Evolutionary conservation across 2,113 vertebrate species (phyloP).

Genomic region (Callionymus lyra): DNA sequence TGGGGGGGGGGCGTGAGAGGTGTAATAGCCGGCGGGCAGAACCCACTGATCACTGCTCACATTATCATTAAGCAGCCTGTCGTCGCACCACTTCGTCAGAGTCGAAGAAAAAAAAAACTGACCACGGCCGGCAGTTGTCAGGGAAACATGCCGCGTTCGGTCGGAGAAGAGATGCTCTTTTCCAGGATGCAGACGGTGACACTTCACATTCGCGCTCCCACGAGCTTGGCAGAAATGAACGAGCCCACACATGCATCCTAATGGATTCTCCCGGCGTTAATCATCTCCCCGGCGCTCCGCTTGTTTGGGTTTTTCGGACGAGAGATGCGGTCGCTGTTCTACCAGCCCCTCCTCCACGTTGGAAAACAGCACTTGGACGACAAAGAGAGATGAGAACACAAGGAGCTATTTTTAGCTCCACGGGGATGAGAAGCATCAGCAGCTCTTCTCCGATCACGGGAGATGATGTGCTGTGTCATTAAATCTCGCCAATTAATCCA

Average conservation of each 20-base stretch:
- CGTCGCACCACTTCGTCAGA: too few relatives aligned
- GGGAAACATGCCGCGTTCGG: conserved; percentile 47
- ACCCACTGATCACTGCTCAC: too few relatives aligned
- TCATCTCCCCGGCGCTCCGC: background rate
- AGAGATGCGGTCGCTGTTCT: conserved; percentile 8
- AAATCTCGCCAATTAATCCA: background rate
- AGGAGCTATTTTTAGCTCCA: conserved; percentile 52
- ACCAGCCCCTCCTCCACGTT: conserved; percentile 36
- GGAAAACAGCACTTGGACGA: conserved; percentile 40
- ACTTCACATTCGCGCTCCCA: conserved; percentile 32
- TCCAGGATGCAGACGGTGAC: conserved; percentile 35
- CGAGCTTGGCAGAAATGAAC: conserved; percentile 41
- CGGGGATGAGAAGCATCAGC: conserved; percentile 28
- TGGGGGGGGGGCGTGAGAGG: too few relatives aligned
- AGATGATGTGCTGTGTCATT: conserved; percentile 6
- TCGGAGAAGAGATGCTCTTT: conserved; percentile 46
- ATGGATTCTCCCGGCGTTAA: conserved; percentile 10
- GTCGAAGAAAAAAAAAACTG: too few relatives aligned
- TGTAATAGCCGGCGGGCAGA: too few relatives aligned
- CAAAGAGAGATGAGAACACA: conserved; percentile 44
- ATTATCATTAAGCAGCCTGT: too few relatives aligned
- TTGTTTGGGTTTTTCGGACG: background rate
- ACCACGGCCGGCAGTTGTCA: conserved; percentile 39
- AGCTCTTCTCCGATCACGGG: conserved; percentile 5
- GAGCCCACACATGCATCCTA: conserved; percentile 30